These are phyloP conservation scores for Callaeas wilsoni DNA, from an alignment of 2,113 vertebrate genomes.

Conservation along the genomic window DNA sequence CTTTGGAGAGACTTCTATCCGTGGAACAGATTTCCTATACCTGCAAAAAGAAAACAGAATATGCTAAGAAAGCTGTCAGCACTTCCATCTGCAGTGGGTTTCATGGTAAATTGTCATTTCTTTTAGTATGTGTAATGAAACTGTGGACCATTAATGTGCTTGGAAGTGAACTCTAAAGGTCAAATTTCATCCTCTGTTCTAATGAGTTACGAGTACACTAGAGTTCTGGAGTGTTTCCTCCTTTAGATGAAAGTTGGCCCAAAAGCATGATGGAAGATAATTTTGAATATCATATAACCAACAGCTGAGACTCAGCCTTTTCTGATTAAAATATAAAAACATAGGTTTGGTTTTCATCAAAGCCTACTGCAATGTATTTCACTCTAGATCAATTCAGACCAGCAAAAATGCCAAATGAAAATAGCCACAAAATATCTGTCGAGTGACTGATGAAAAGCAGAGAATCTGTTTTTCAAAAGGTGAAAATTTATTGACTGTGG, in stretches of 20 bases:
- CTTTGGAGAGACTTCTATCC: neutral
- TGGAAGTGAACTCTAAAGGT: neutral
- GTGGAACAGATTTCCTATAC: neutral
- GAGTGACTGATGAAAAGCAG: neutral
- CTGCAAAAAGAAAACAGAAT: neutral
- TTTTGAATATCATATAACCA: neutral
- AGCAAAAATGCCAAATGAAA: neutral
- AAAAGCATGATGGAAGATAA: neutral
- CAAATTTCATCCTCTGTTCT: neutral
- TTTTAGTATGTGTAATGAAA: neutral
- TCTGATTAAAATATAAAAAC: neutral
- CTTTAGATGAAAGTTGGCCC: neutral
- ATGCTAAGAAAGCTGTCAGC: neutral
- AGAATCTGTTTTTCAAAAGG: neutral
- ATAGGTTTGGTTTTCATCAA: neutral
- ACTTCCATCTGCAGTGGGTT: neutral
- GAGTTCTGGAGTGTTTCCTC: neutral
- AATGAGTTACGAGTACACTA: neutral
- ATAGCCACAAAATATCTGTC: neutral
- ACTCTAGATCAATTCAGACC: neutral
- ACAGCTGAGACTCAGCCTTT: neutral
- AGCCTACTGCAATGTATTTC: neutral
- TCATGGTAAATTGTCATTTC: neutral
- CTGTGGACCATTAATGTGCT: neutral
- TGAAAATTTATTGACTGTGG: neutral